Percentiles rank a stretch among this genome's conserved stretches.
Evolutionary conservation across 1,140 invertebrate species (phyloP).

Genomic region (Triops cancriformis): DNA sequence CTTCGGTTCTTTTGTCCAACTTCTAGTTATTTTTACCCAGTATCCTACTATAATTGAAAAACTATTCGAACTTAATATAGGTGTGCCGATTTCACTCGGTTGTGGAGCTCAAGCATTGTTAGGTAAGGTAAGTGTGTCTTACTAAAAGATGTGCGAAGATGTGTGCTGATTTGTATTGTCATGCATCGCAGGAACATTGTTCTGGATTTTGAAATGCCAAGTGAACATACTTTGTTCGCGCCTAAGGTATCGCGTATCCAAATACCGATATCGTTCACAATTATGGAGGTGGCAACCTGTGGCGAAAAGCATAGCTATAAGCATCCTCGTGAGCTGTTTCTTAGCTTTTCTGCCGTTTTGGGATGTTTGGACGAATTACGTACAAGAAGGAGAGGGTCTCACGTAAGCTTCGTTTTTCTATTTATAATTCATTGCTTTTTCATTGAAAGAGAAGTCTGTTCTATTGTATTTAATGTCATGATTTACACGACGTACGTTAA

Average conservation of each 20-base stretch:
- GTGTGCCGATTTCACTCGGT: not conserved
- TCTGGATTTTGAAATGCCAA: not conserved
- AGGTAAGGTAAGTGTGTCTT: not conserved
- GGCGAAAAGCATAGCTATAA: not conserved
- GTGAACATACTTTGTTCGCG: not conserved
- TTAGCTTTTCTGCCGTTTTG: not conserved
- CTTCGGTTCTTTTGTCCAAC: not conserved
- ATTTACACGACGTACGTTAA: not conserved
- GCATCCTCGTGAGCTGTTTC: not conserved
- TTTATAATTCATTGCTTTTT: not conserved
- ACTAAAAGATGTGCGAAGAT: not conserved
- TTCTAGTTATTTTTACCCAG: not conserved
- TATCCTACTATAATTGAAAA: not conserved
- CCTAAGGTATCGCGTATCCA: not conserved
- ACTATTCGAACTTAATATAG: not conserved
- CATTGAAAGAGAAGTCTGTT: too few species aligned
- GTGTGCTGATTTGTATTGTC: not conserved
- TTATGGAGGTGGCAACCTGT: not conserved
- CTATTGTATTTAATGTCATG: not conserved
- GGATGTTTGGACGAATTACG: not conserved
- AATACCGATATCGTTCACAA: not conserved
- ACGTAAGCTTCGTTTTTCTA: not conserved
- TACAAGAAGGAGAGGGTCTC: not conserved
- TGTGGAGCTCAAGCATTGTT: not conserved
- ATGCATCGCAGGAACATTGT: not conserved